Evolutionary conservation across 2,113 vertebrate species (phyloP), one percentile per base, ranked within the genome.

Genomic region (Oophaga pumilio): DNA sequence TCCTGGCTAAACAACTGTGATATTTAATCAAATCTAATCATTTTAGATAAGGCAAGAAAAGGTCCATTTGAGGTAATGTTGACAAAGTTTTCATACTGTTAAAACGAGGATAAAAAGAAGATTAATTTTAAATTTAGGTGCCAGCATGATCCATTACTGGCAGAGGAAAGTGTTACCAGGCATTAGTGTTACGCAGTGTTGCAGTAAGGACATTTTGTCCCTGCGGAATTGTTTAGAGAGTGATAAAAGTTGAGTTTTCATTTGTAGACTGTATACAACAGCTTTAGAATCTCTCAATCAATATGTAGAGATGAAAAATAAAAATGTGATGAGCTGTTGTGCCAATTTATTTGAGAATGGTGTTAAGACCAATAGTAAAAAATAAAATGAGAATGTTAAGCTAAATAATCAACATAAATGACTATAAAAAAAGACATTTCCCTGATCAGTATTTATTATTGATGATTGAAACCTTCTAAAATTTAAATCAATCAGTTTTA

Each of bases 71-170:
- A 88, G 71, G 71, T 76, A 77, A 60, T 88, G 80, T 84, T 88
- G 87, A 66, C 80, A 49, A 77, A 84, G 87, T 82, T 69, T 76
- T 77, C n/a, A 82, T 64, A 83, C 59, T 66, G 57, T 83, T 83
- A 84, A 84, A 85, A 83, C 77, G 80, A 84, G 87, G 71, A 88
- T 88, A 88, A 88, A 74, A 82, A 68, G 71, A 88, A 87, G 86
- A 87, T 87, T 88, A 68, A 88, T 88, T 77, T 84, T 84, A 88
- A 88, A 83, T 88, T 66, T 83, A 88, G 81, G 69, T 88, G 80
- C 80, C 87, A 88, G 73, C 87, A 76, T 83, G 87, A 88, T 88
- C 87, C 87, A 88, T 88, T 88, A 88, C 87, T 76, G 80, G 71
- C 80, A 88, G 87, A 77, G 76, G 73, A 60, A 77, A 77, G 59